A percentile compares a stretch with the other conserved stretches of the same genome.
phyloP scores from a whole-genome alignment of 2,113 vertebrate species.

The Polypterus bichir region DNA sequence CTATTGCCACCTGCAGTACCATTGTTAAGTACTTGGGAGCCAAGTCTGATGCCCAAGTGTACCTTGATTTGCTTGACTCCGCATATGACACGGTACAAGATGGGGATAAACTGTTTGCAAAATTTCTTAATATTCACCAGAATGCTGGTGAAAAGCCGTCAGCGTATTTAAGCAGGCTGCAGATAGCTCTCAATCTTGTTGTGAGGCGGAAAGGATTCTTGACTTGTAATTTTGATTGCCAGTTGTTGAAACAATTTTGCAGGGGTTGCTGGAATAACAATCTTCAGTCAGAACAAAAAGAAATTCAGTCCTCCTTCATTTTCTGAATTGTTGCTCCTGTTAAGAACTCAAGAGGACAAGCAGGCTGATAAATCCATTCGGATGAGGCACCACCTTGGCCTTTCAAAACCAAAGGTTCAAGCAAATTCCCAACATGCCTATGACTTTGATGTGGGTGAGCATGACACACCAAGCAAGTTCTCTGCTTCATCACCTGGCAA shows the following conservation, averaged over 20 bases:
- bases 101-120: slow-evolving; percentile 6
- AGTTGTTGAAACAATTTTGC: slow-evolving; percentile 15
- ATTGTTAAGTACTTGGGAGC: slow-evolving; percentile 32
- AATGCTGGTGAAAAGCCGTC: slow-evolving; percentile 27
- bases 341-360: slow-evolving; percentile 16
- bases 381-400: slow-evolving; percentile 17
- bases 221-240: slow-evolving; percentile 8
- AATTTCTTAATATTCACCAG: slow-evolving; percentile 17
- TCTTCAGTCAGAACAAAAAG: slow-evolving; percentile 9
- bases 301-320: slow-evolving; percentile 11
- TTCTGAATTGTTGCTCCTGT: slow-evolving; percentile 9
- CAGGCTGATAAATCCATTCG: slow-evolving; percentile 4
- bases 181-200: slow-evolving; percentile 16
- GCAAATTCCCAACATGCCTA: slow-evolving; percentile 11
- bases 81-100: slow-evolving; percentile 11
- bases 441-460: slow-evolving; percentile 2
- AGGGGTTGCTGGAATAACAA: slow-evolving; percentile 13
- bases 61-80: slow-evolving; percentile 31
- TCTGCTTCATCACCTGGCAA: not conserved
- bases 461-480: not conserved
- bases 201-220: slow-evolving; percentile 29
- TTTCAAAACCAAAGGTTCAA: slow-evolving; percentile 1
- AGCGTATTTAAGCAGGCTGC: slow-evolving; percentile 30
- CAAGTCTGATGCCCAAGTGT: slow-evolving; percentile 38
- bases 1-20: slow-evolving; percentile 26